Evolutionary conservation across 2,113 vertebrate species (phyloP), one percentile per base, ranked within the genome.

Genomic region (Salvator merianae): DNA sequence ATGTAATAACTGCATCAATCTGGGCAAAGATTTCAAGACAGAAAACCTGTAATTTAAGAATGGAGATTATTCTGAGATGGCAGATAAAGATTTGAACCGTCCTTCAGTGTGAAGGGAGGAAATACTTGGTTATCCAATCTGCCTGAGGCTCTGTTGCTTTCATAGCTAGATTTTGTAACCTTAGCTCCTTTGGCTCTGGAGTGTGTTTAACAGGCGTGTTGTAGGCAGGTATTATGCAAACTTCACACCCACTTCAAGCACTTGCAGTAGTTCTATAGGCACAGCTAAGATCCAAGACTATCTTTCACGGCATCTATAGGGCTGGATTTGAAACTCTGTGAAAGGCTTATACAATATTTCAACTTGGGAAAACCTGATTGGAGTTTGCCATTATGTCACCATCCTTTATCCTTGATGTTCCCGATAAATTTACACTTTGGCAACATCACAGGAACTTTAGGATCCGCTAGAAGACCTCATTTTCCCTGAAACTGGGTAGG

Each of bases 261-360:
- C 38, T 40, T 71, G 55, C 32, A 55, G 65, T 26, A 62, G 50
- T 87, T n/a, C 59, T 73, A 69, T 59, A 86, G 78, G 71, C 81
- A 73, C 26, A 77, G 62, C 78, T 18, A 24, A 0, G 2, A 36
- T 24, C 2, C 1, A 20, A 73, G 53, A 72, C 34, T 70, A 70
- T 32, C 38, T 53, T 75, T 68, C 68, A 65, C 5, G 3, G 38
- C 50, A 38, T 59, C 55, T 76, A 59, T 43, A 71, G 65, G 14
- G 7, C 73, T 71, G 65, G 53, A 50, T 62, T 77, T 68, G 43
- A 70, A 66, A 50, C 13, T 12, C 32, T 36, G n/a, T 43, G 26
- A 78, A 77, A 36, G 12, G 9, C 26, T 72, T 66, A n/a, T 53
- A 20, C 40, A 53, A 71, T 28, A 26, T 1, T 47, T 70, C 30